phyloP scores from a whole-genome alignment of 1,140 invertebrate species.

The Cyrtorhinus lividipennis region DNA sequence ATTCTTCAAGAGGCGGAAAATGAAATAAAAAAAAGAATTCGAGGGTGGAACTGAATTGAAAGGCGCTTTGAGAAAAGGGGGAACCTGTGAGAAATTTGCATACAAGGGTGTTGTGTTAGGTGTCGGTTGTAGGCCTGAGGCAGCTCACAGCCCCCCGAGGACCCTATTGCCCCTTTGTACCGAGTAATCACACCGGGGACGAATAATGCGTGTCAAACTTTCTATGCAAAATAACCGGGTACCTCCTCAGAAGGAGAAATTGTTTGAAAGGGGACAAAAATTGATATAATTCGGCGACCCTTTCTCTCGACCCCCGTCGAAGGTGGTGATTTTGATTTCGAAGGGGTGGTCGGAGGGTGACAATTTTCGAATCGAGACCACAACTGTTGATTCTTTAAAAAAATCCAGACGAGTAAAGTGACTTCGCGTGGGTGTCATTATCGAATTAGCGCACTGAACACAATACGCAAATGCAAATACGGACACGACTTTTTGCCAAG shows the following conservation, averaged over 20 bases:
- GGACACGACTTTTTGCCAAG: no score
- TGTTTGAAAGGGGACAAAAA: neutral
- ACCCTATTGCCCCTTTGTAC: neutral
- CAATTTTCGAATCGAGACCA: no score
- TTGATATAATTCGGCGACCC: neutral
- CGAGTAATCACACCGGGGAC: no score
- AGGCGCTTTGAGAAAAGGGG: neutral
- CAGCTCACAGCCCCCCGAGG: neutral
- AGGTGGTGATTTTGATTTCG: neutral
- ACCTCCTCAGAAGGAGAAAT: neutral
- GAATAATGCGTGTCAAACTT: neutral
- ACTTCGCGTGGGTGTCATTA: neutral
- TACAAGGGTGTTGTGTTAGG: neutral
- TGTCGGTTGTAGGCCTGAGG: conserved; percentile 3
- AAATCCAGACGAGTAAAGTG: no score
- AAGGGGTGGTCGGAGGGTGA: no score
- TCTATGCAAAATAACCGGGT: neutral
- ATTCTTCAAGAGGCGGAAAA: neutral
- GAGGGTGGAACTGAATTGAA: neutral
- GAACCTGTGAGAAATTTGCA: conserved; percentile 12
- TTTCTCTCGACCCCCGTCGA: neutral
- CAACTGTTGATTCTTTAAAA: conserved; percentile 7
- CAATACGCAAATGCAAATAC: no score
- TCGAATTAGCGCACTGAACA: neutral
- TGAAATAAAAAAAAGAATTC: neutral